Percentiles rank a stretch among this genome's conserved stretches.
phyloP scores from a whole-genome alignment of 2,888 invertebrate species.

The Napeogenes sylphis region DNA sequence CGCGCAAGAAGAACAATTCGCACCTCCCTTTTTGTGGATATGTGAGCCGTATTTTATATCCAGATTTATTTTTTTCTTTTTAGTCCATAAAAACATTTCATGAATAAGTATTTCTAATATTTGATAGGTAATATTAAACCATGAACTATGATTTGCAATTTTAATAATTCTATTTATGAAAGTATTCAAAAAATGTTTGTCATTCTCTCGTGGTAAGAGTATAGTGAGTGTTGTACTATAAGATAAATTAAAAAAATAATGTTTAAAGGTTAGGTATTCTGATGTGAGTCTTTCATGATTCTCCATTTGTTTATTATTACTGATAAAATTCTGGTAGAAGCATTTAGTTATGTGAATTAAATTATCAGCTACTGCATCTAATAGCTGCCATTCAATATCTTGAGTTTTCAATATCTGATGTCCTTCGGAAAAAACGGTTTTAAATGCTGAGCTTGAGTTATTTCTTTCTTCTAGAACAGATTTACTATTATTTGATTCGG shows the following conservation, averaged over 20 bases:
- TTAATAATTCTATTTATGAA: slow-evolving; percentile 36
- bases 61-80: neutral
- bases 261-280: slow-evolving; percentile 28
- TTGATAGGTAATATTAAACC: neutral
- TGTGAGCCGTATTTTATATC: neutral
- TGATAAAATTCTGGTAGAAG: neutral
- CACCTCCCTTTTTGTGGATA: too few species aligned
- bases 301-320: neutral
- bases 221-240: slow-evolving; percentile 37
- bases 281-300: neutral
- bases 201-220: slow-evolving; percentile 43
- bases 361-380: slow-evolving; percentile 27
- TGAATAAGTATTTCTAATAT: neutral
- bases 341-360: slow-evolving; percentile 18
- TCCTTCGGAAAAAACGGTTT: neutral
- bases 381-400: neutral
- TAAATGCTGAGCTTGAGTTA: neutral
- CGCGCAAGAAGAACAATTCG: too few species aligned
- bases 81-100: slow-evolving; percentile 18
- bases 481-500: neutral
- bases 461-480: neutral
- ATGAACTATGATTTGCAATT: slow-evolving; percentile 11
- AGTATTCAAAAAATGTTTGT: slow-evolving; percentile 34
- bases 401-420: neutral
- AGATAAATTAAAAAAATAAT: slow-evolving; percentile 41